phyloP scores from a whole-genome alignment of 2,113 vertebrate genomes.

The Asarcornis scutulata region DNA sequence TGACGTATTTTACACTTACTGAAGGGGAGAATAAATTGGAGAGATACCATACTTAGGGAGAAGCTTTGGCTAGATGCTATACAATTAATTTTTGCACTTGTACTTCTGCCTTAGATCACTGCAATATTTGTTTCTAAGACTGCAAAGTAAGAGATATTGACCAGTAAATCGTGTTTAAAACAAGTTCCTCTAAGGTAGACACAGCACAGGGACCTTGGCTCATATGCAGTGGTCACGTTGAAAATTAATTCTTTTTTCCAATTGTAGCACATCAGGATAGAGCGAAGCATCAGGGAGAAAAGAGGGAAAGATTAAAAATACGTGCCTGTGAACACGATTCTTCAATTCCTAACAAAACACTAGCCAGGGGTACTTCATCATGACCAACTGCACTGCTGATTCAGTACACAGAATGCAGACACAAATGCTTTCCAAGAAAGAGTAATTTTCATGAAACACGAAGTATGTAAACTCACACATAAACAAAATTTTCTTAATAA shows the following conservation, averaged over 20 bases:
- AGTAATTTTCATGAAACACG: not conserved
- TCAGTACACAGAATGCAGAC: not conserved
- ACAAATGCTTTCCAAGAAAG: not conserved
- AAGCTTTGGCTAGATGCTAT: not conserved
- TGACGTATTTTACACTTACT: not conserved
- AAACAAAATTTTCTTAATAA: not conserved
- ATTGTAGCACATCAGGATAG: not conserved
- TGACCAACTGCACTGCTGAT: slow-evolving; percentile 18
- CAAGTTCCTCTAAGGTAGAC: not conserved
- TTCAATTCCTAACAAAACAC: slow-evolving; percentile 11
- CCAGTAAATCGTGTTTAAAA: not conserved
- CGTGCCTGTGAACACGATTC: not conserved
- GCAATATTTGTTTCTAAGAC: not conserved
- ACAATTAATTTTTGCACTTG: not conserved
- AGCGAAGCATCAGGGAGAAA: not conserved
- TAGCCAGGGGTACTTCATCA: not conserved
- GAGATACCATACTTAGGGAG: not conserved
- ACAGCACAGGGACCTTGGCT: slow-evolving; percentile 25
- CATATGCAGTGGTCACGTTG: not conserved
- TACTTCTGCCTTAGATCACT: not conserved
- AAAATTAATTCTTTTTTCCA: slow-evolving; percentile 11
- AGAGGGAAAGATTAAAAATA: slow-evolving; percentile 6
- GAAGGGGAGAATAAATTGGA: not conserved
- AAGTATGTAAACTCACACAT: not conserved
- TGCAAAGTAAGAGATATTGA: not conserved